These are phyloP conservation scores for Agonopterix alstromeriana DNA, from an alignment of 2,888 invertebrate genomes.

Conservation along the genomic window DNA sequence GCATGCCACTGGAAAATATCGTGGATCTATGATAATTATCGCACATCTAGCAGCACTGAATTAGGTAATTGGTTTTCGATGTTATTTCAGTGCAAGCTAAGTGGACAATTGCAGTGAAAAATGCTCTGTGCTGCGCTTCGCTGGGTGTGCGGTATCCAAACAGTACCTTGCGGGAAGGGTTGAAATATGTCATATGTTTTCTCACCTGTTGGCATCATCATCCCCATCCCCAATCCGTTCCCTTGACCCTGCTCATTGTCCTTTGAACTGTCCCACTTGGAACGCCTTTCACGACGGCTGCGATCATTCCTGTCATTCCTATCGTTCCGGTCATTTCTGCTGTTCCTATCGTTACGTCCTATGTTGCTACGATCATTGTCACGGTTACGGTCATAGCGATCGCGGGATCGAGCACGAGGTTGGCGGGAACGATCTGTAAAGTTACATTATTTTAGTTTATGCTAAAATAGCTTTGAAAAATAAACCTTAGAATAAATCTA, in stretches of 20 bases:
- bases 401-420: slow-evolving; percentile 18
- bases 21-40: too few relatives aligned
- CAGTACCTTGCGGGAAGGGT: too few relatives aligned
- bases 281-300: slow-evolving; percentile 20
- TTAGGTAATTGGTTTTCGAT: too few relatives aligned
- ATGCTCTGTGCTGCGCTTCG: too few relatives aligned
- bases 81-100: too few relatives aligned
- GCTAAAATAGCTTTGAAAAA: too few relatives aligned
- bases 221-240: slow-evolving; percentile 10
- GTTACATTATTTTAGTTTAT: background rate
- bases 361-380: slow-evolving; percentile 8
- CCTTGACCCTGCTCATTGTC: background rate
- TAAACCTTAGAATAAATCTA: too few relatives aligned
- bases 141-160: too few relatives aligned
- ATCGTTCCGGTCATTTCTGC: slow-evolving; percentile 11
- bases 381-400: slow-evolving; percentile 12
- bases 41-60: too few relatives aligned
- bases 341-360: slow-evolving; percentile 17
- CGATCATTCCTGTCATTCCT: slow-evolving; percentile 12
- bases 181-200: background rate
- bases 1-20: too few relatives aligned
- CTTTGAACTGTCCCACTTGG: slow-evolving; percentile 30
- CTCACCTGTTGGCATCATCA: slow-evolving; percentile 29
- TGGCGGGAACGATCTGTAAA: slow-evolving; percentile 16
- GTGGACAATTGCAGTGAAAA: too few relatives aligned